Evolutionary conservation across 2,888 invertebrate species (phyloP).

Genomic region (Tipula confusa): DNA sequence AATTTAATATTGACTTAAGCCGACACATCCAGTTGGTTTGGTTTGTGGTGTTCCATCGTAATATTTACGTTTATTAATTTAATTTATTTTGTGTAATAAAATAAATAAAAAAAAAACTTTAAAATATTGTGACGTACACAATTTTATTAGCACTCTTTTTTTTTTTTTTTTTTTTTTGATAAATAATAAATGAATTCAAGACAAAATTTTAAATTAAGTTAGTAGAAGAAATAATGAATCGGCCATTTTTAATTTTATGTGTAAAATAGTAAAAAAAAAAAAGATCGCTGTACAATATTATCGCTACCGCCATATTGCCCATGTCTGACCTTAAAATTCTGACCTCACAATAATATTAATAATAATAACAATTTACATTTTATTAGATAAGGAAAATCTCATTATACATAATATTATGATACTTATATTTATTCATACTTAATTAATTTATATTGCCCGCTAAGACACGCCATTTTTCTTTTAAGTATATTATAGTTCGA

Average conservation of each 20-base stretch:
- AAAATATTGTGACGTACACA: neutral
- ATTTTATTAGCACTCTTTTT: neutral
- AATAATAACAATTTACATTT: neutral
- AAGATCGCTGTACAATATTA: neutral
- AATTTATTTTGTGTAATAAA: neutral
- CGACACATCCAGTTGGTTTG: neutral
- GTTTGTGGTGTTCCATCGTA: neutral
- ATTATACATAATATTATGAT: neutral
- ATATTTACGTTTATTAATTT: neutral
- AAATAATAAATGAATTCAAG: neutral
- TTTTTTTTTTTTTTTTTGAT: neutral
- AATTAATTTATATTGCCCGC: neutral
- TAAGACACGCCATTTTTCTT: neutral
- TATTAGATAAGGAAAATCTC: neutral
- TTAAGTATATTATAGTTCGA: neutral
- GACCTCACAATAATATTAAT: neutral
- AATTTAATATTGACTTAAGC: conserved; percentile 20
- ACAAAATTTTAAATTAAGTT: neutral
- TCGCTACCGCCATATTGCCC: neutral
- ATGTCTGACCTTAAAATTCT: conserved; percentile 12
- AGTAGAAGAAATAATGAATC: neutral
- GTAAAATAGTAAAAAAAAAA: neutral
- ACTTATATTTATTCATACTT: neutral
- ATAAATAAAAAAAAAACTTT: neutral
- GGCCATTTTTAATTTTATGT: neutral